These are phyloP conservation scores for Nasonia oneida DNA, from an alignment of 2,888 invertebrate species.

Conservation along the genomic window DNA sequence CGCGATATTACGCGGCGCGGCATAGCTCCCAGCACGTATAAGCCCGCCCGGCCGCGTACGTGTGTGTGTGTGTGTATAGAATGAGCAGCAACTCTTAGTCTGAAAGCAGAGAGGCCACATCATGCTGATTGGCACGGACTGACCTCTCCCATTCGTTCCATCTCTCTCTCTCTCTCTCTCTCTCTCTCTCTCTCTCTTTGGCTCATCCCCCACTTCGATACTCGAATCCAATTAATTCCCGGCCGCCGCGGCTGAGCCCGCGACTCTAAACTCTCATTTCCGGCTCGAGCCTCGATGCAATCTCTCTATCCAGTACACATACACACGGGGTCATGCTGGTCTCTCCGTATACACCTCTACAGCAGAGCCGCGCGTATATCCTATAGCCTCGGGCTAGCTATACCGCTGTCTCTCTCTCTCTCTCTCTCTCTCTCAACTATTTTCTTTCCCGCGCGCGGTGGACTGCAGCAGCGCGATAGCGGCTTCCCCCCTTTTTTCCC, in stretches of 20 bases:
- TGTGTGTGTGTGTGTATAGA: neutral
- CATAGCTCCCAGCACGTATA: neutral
- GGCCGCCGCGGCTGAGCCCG: constrained; percentile 37
- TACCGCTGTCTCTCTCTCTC: neutral
- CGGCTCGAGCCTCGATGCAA: constrained; percentile 40
- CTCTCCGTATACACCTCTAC: too few species aligned
- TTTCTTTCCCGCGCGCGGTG: neutral
- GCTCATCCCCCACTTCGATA: constrained; percentile 36
- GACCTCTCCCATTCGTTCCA: neutral
- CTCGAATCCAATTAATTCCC: constrained; percentile 60
- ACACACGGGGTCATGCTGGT: too few species aligned
- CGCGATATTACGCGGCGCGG: constrained; percentile 39
- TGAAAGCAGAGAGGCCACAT: constrained; percentile 28
- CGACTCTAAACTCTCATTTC: constrained; percentile 57
- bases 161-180: too few species aligned
- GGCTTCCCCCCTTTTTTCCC: neutral
- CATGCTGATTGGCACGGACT: constrained; percentile 50
- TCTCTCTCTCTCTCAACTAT: neutral
- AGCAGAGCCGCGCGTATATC: too few species aligned
- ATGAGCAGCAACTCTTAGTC: constrained; percentile 41
- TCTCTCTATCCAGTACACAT: constrained; percentile 6
- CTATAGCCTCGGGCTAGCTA: too few species aligned
- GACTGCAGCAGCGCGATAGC: too few species aligned
- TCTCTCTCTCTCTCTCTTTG: too few species aligned
- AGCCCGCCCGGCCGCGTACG: neutral